Conservation (phyloP, 2,797 vertebrate species). For the Alca torda region DNA sequence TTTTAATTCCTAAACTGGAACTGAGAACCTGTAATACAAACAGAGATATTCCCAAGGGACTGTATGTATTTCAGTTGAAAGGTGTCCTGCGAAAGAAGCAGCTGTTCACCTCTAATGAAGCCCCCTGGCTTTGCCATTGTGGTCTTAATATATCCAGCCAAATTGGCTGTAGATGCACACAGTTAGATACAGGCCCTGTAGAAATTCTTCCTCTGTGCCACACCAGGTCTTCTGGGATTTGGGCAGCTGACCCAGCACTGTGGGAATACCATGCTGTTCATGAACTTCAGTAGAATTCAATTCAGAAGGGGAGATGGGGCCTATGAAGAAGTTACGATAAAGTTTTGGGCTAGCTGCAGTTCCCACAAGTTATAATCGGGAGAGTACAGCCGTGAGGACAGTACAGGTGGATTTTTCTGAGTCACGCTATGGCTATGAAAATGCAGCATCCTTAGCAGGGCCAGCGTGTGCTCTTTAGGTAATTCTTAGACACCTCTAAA, state of each 20-base stretch:
- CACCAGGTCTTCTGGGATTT: neutral
- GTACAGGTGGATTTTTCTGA: neutral
- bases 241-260: neutral
- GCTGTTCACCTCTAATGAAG: neutral
- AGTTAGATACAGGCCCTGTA: neutral
- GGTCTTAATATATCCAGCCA: neutral
- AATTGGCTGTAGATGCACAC: neutral
- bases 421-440: rapidly evolving
- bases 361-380: neutral
- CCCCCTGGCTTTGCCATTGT: neutral
- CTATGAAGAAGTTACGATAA: neutral
- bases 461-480: rapidly evolving
- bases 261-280: neutral
- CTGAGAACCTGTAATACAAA: neutral
- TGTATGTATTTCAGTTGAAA: neutral
- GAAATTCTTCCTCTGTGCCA: neutral
- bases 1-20: neutral
- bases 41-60: neutral
- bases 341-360: neutral
- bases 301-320: neutral
- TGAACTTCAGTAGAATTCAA: neutral
- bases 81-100: neutral
- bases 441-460: neutral
- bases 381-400: neutral
- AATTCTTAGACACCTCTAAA: neutral